Conservation (phyloP, 2,797 vertebrate genomes). For the Trichosurus vulpecula region DNA sequence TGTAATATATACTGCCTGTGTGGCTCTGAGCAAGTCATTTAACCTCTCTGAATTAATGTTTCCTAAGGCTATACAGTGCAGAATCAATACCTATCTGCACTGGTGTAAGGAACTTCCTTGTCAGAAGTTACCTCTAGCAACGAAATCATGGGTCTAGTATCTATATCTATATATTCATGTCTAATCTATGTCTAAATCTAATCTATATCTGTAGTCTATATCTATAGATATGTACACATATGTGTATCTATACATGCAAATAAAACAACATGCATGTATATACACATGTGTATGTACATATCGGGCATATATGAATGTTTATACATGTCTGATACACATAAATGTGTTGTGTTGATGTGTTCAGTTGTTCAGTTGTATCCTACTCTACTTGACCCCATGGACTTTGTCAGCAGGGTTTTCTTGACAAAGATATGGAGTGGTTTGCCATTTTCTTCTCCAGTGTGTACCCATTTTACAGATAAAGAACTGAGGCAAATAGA, state of each 20-base stretch:
- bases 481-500: neutral
- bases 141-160: neutral
- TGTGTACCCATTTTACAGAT: neutral
- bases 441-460: neutral
- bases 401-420: neutral
- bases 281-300: neutral
- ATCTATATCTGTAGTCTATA: neutral
- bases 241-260: neutral
- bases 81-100: neutral
- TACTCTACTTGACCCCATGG: too few relatives aligned
- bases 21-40: neutral
- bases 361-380: too few relatives aligned
- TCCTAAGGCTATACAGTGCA: neutral
- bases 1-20: neutral
- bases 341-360: too few relatives aligned
- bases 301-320: neutral
- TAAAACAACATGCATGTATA: neutral
- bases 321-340: neutral
- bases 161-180: neutral
- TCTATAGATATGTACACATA: neutral
- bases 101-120: neutral
- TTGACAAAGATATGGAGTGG: neutral
- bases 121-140: neutral
- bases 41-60: neutral
- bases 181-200: neutral